These are phyloP conservation scores for Promerops cafer DNA, from an alignment of 2,113 vertebrate genomes.

Conservation along the genomic window DNA sequence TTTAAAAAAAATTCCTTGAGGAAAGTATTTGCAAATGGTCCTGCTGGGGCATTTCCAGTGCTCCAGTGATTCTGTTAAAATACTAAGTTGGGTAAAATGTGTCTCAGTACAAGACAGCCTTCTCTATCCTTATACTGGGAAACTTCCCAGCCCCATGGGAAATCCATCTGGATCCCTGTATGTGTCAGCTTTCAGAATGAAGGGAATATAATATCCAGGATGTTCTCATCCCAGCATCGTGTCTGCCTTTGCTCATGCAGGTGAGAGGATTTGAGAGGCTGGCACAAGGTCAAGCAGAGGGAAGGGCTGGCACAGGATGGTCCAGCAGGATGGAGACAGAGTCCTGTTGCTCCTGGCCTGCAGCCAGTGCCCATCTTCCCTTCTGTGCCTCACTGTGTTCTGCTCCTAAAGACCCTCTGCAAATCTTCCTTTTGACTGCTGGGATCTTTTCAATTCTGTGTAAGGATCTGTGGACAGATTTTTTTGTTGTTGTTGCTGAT, in stretches of 20 bases:
- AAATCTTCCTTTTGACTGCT: background rate
- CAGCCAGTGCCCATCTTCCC: background rate
- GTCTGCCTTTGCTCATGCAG: background rate
- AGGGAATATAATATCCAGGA: background rate
- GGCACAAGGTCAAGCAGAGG: accelerated
- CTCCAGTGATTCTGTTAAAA: background rate
- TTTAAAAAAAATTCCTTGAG: background rate
- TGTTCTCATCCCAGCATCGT: accelerated
- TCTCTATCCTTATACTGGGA: background rate
- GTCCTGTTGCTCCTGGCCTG: background rate
- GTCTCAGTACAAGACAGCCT: background rate
- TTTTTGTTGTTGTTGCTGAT: background rate
- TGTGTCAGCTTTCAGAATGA: background rate
- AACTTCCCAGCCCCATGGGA: background rate
- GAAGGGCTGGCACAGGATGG: background rate
- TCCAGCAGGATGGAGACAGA: background rate
- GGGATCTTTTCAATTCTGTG: background rate
- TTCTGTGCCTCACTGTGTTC: accelerated
- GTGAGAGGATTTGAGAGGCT: background rate
- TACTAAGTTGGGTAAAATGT: background rate
- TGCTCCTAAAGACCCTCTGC: background rate
- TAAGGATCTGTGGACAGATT: background rate
- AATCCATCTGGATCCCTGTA: background rate
- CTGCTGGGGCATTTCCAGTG: background rate
- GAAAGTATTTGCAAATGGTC: background rate